Evolutionary conservation across 2,113 vertebrate genomes (phyloP).

Genomic region (Anoura caudifer): DNA sequence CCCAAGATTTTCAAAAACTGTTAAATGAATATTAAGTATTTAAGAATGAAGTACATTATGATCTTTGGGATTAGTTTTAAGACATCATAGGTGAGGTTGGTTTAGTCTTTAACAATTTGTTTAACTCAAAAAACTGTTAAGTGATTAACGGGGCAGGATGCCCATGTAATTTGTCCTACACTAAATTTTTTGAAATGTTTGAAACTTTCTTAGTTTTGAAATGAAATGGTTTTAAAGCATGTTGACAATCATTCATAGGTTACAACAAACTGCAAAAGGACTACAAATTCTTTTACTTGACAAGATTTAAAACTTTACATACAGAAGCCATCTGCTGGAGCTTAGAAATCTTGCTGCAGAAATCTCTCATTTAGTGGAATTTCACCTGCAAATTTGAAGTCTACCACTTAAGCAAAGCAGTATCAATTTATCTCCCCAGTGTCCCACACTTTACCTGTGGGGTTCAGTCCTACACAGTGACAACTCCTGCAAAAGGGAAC

Average conservation of each 20-base stretch:
- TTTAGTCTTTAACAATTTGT: not conserved
- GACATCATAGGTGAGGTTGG: not conserved
- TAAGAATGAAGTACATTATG: not conserved
- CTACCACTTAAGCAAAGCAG: not conserved
- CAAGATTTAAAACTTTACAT: slow-evolving; percentile 4
- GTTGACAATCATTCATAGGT: not conserved
- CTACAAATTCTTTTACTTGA: not conserved
- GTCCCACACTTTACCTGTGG: not conserved
- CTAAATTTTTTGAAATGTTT: not conserved
- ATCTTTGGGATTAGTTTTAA: not conserved
- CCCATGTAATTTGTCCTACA: not conserved
- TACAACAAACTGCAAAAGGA: not conserved
- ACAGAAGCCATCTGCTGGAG: not conserved
- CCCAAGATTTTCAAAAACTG: not conserved
- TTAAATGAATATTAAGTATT: not conserved
- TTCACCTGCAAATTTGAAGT: not conserved
- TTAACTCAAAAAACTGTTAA: not conserved
- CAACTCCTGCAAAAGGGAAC: not conserved
- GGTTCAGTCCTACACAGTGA: not conserved
- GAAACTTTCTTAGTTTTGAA: not conserved
- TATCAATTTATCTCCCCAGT: not conserved
- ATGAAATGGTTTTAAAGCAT: not conserved
- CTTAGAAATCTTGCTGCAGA: not conserved
- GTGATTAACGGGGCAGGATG: not conserved
- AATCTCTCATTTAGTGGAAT: not conserved